Conservation (phyloP, 2,797 vertebrate genomes). For the Simalia tracyae region DNA sequence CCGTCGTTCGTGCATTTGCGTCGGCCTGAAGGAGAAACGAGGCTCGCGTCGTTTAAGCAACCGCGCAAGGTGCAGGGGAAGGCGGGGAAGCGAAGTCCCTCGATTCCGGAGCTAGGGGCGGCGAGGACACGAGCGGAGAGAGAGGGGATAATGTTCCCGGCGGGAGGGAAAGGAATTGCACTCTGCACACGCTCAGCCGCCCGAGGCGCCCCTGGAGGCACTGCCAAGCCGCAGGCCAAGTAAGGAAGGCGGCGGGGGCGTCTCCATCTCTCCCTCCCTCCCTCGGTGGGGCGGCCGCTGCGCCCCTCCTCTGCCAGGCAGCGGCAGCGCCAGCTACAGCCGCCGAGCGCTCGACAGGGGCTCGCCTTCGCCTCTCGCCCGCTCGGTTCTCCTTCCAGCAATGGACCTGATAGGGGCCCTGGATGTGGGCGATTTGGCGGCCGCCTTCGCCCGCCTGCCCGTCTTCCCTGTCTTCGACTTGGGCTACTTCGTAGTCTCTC, state of each 20-base stretch:
- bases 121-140: background rate
- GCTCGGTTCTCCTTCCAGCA: constrained; percentile 20
- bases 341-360: background rate
- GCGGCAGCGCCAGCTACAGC: background rate
- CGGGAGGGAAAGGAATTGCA: background rate
- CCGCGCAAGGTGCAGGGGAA: background rate
- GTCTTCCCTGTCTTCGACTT: constrained; percentile 95
- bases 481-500: constrained; percentile 94
- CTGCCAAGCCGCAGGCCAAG: background rate
- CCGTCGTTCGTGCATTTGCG: background rate
- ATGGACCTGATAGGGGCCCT: constrained; percentile 85
- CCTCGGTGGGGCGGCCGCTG: background rate
- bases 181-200: background rate
- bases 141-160: background rate
- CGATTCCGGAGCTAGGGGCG: background rate
- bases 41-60: background rate
- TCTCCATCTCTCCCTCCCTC: background rate
- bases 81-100: background rate
- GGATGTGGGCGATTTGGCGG: constrained; percentile 86
- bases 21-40: background rate
- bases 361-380: background rate
- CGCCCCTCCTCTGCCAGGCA: background rate
- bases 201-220: background rate
- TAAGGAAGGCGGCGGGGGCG: background rate
- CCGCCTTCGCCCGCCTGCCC: constrained; percentile 89